Percentiles rank a stretch among this genome's conserved stretches.
phyloP scores from a whole-genome alignment of 2,113 vertebrate species.

The Ceuthmochares aereus region DNA sequence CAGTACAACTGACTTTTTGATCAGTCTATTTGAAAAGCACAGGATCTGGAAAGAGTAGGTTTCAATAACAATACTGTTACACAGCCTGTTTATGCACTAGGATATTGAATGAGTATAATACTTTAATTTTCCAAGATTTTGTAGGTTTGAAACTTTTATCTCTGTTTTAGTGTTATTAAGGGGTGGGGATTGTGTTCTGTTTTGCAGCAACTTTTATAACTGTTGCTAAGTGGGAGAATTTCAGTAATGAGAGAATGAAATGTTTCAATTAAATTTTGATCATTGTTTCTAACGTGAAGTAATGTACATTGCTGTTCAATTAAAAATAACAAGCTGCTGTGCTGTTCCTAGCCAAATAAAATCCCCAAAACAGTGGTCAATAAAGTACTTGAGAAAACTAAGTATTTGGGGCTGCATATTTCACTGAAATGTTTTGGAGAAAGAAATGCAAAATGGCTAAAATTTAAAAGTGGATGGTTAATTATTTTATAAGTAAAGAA shows the following conservation, averaged over 20 bases:
- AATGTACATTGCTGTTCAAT: slow-evolving; percentile 52
- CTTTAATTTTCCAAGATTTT: not conserved
- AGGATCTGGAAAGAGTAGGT: not conserved
- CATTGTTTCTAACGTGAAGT: slow-evolving; percentile 39
- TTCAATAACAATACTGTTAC: rapidly evolving
- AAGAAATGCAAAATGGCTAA: slow-evolving; percentile 23
- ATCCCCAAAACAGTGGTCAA: slow-evolving; percentile 21
- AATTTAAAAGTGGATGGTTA: not conserved
- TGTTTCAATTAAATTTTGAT: slow-evolving; percentile 54
- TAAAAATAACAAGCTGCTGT: slow-evolving; percentile 69
- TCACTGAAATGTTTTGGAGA: not conserved
- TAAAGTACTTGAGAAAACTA: slow-evolving; percentile 58
- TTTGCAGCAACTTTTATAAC: not conserved
- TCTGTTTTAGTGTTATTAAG: not conserved
- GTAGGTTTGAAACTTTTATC: not conserved
- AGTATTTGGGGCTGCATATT: not conserved
- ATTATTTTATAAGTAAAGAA: slow-evolving; percentile 24
- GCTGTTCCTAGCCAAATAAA: slow-evolving; percentile 37
- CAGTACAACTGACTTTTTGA: not conserved
- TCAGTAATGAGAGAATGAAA: slow-evolving; percentile 53
- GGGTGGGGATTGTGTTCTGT: not conserved
- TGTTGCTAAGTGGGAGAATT: not conserved
- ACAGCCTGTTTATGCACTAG: not conserved
- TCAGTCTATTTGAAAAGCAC: not conserved
- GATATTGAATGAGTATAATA: not conserved